Conservation (phyloP, 2,888 invertebrate species). For the Parthenolecanium corni region DNA sequence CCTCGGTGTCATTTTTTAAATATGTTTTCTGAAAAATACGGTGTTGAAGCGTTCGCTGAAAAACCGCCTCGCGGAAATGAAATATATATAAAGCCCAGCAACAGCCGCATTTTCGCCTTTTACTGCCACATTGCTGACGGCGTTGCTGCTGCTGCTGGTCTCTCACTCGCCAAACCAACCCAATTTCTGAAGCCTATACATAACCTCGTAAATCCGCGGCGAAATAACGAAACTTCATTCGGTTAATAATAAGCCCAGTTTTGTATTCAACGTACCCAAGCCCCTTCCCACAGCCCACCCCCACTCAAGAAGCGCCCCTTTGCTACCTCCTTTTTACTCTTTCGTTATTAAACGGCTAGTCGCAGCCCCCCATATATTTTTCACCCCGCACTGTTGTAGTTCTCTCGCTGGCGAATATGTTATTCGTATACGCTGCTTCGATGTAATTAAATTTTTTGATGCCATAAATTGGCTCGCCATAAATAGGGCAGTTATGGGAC, state of each 20-base stretch:
- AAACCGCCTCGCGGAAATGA: background rate
- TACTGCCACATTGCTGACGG: background rate
- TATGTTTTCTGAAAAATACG: too few species aligned
- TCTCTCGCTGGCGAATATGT: background rate
- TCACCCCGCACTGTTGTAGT: too few species aligned
- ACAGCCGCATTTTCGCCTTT: background rate
- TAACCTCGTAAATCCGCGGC: slow-evolving; percentile 17
- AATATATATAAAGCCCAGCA: background rate
- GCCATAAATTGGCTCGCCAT: slow-evolving; percentile 12
- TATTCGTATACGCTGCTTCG: background rate
- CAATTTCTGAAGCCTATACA: slow-evolving; percentile 6
- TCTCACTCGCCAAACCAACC: background rate
- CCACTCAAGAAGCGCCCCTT: too few species aligned
- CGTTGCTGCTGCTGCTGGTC: background rate
- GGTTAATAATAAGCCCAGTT: slow-evolving; percentile 18
- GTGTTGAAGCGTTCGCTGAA: too few species aligned
- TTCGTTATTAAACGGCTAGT: too few species aligned
- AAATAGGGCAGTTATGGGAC: slow-evolving; percentile 18
- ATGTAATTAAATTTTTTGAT: slow-evolving; percentile 23
- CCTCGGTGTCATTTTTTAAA: too few species aligned
- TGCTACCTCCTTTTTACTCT: too few species aligned
- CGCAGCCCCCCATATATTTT: too few species aligned
- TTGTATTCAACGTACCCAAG: background rate
- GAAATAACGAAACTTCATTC: slow-evolving; percentile 21
- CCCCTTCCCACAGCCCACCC: background rate